phyloP scores from a whole-genome alignment of 2,113 vertebrate species.

The Hemiprocne comata region DNA sequence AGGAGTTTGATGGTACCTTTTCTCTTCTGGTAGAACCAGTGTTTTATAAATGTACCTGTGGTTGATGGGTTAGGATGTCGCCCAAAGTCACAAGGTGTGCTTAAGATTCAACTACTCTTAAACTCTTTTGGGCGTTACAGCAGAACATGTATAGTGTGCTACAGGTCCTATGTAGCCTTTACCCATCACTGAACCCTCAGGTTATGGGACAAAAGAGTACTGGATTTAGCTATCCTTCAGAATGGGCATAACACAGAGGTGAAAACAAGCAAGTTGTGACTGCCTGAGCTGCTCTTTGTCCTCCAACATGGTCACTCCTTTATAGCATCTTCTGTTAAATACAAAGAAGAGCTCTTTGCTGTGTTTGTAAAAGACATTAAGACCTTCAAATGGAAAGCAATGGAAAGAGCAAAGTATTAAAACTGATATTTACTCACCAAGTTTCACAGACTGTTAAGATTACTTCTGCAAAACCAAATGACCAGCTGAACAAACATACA shows the following conservation, averaged over 20 bases:
- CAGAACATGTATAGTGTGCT: rapidly evolving
- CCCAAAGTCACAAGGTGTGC: neutral
- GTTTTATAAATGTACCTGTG: neutral
- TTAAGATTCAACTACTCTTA: neutral
- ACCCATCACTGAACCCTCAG: rapidly evolving
- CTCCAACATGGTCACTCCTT: neutral
- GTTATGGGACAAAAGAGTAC: neutral
- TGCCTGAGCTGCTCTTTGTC: neutral
- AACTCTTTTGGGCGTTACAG: neutral
- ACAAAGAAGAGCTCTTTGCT: neutral
- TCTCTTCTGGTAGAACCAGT: neutral
- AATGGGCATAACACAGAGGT: neutral
- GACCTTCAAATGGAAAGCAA: neutral
- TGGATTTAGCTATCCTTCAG: neutral
- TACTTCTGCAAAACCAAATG: neutral
- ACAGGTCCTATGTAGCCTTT: neutral
- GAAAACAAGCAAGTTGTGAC: neutral
- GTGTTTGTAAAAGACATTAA: neutral
- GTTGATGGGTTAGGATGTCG: neutral
- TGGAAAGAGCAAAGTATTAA: neutral
- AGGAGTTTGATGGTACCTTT: neutral
- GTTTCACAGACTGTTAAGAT: neutral
- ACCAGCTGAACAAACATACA: neutral
- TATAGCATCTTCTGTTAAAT: neutral
- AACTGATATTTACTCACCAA: neutral